Percentiles rank a stretch among this genome's conserved stretches.
Conservation (phyloP, 2,797 vertebrate species). For the Bucorvus abyssinicus region DNA sequence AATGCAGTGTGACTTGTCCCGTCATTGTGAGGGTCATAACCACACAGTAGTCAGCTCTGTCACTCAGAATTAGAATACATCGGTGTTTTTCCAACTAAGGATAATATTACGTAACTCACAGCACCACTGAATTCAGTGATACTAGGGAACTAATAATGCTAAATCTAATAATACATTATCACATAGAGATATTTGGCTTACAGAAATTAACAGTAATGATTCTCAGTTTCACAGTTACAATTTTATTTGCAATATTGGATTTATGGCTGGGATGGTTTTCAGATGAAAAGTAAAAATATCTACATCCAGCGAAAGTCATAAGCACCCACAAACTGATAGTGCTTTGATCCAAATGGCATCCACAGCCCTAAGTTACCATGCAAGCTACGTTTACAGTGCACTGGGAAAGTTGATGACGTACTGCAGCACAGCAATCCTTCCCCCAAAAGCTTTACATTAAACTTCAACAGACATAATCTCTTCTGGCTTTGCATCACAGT, state of each 20-base stretch:
- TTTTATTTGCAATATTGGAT: not conserved
- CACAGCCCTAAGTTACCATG: not conserved
- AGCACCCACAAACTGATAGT: not conserved
- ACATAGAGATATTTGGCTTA: not conserved
- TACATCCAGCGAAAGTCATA: not conserved
- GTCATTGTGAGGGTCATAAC: not conserved
- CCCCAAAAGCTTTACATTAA: not conserved
- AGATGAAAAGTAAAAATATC: not conserved
- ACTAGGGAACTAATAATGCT: not conserved
- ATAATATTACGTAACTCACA: not conserved
- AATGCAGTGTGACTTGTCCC: not conserved
- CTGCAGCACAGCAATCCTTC: not conserved
- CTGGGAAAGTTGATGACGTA: not conserved
- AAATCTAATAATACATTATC: not conserved
- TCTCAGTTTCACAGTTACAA: not conserved
- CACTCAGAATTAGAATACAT: not conserved
- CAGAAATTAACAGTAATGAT: not conserved
- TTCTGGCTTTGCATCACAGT: not conserved
- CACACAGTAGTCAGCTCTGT: not conserved
- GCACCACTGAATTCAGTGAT: not conserved
- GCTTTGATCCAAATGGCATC: not conserved
- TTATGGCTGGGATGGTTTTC: not conserved
- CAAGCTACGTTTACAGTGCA: not conserved
- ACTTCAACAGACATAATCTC: not conserved
- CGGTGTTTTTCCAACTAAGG: not conserved